These are phyloP conservation scores for Gambusia holbrooki DNA, from an alignment of 2,113 vertebrate species.

Conservation along the genomic window DNA sequence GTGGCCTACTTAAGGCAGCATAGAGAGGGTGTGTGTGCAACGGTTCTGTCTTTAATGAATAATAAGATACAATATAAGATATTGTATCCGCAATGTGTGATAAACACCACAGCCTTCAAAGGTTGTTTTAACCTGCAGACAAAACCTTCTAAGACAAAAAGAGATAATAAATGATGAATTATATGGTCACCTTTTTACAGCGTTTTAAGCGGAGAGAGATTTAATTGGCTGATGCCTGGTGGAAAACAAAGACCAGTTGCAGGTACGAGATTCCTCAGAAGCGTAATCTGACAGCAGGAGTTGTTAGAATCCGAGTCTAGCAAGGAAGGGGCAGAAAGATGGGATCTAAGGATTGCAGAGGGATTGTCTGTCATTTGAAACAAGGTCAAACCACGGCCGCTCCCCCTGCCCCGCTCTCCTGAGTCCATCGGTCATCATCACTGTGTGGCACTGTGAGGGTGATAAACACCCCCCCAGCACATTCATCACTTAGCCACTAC, in stretches of 20 bases:
- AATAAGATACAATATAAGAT: not conserved
- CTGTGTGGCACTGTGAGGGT: constrained; percentile 28
- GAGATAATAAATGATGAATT: too few species aligned
- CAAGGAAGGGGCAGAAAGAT: not conserved
- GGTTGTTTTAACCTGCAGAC: not conserved
- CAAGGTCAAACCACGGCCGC: constrained; percentile 62
- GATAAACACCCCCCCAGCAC: constrained; percentile 61
- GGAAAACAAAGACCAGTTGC: not conserved
- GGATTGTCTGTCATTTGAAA: constrained; percentile 48
- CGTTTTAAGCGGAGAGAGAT: not conserved
- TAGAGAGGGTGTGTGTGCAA: not conserved
- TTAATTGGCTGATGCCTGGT: not conserved
- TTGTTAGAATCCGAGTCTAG: not conserved
- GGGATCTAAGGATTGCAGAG: constrained; percentile 2
- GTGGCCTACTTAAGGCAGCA: not conserved
- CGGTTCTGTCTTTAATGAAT: not conserved
- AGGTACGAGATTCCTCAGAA: not conserved
- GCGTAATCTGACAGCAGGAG: not conserved
- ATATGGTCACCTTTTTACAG: not conserved
- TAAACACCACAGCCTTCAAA: not conserved
- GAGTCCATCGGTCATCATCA: constrained; percentile 68
- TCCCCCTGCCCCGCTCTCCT: constrained; percentile 25
- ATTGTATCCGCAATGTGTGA: not conserved
- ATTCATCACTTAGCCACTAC: constrained; percentile 69
- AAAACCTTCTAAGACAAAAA: too few species aligned